Base-by-base conservation (phyloP, 2,888 invertebrate species). In the Cabera pusaria region DNA sequence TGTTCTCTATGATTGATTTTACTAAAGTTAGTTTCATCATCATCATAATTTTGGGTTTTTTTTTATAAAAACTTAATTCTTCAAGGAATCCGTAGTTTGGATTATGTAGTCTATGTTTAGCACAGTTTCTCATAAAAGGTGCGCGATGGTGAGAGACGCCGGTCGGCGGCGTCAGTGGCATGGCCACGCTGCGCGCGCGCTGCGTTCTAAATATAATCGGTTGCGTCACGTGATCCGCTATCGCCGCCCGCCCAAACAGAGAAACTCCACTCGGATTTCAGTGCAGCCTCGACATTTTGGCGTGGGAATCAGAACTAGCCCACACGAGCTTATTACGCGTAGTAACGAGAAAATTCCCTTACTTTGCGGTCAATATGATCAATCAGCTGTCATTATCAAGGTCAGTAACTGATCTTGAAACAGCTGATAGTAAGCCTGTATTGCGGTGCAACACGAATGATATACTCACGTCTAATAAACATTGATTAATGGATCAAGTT, bases 201-300 rank as follows among this genome's bases (percentile, higher is more conserved):
- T 77, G 73, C 74, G 78, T 73, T 86, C 87, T 75, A 82, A 81
- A 83, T 65, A 78, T 87, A 87, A 77, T 65, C 72, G 58, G 41
- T 59, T 62, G 72, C 76, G 82, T 84, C 87, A 87, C 82, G 82
- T 82, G 86, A 79, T 79, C 71, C 56, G 64, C 68, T 61, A 64
- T 65, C 64, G 70, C 78, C 82, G 80, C 81, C 87, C 87, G 87
- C 85, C 87, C 88, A 88, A 87, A 88, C 85, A 77, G 79, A 88
- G 87, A 86, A 86, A 87, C 83, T 72, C 82, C 75, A 58, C 85
- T 88, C 87, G 63, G 68, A 83, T 88, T 88, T 86, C 87, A 87
- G 64, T 76, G 72, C 73, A 70, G 52, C 60, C 66, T 48, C 53
- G 56, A 54, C 57, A 62, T 61, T 69, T 70, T 60, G 63, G 64